Evolutionary conservation across 1,140 invertebrate species (phyloP).

Genomic region (Zelostemma sp.): DNA sequence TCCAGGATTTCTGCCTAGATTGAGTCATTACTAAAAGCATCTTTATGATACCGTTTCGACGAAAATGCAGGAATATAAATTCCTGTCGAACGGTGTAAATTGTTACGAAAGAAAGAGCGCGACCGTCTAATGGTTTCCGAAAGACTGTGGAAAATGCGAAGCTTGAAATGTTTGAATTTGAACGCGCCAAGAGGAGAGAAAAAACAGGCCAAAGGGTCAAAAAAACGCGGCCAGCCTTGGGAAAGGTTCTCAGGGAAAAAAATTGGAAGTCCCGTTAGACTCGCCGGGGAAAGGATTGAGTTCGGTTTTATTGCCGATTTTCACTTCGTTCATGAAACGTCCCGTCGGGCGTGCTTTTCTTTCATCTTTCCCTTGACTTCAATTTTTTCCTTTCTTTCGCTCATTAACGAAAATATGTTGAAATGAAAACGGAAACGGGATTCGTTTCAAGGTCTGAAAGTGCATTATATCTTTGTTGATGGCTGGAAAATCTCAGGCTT

Average conservation of each 20-base stretch:
- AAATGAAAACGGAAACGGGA: background rate
- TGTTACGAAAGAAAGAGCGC: slow-evolving; percentile 17
- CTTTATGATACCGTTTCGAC: slow-evolving; percentile 32
- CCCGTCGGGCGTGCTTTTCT: background rate
- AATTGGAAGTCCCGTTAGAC: slow-evolving; percentile 1
- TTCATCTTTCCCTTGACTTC: background rate
- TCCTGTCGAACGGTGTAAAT: slow-evolving; percentile 40
- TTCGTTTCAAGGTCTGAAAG: background rate
- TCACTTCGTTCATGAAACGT: slow-evolving; percentile 39
- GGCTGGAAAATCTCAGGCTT: no score
- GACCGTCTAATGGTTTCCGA: slow-evolving; percentile 27
- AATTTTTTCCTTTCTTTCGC: slow-evolving; percentile 5
- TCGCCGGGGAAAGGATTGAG: slow-evolving; percentile 28
- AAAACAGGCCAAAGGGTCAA: slow-evolving; percentile 12
- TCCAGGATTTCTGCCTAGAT: slow-evolving; percentile 17
- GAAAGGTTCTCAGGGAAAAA: slow-evolving; percentile 7
- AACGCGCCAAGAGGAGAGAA: background rate
- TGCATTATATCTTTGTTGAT: no score
- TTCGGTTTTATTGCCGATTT: slow-evolving; percentile 46
- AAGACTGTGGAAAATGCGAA: slow-evolving; percentile 32
- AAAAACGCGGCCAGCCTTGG: slow-evolving; percentile 14
- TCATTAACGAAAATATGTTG: slow-evolving; percentile 3
- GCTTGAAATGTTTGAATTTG: slow-evolving; percentile 28
- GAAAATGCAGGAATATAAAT: slow-evolving; percentile 44
- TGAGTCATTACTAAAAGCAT: slow-evolving; percentile 32